Conservation (phyloP, 2,888 invertebrate genomes). For the Euclidia mi region DNA sequence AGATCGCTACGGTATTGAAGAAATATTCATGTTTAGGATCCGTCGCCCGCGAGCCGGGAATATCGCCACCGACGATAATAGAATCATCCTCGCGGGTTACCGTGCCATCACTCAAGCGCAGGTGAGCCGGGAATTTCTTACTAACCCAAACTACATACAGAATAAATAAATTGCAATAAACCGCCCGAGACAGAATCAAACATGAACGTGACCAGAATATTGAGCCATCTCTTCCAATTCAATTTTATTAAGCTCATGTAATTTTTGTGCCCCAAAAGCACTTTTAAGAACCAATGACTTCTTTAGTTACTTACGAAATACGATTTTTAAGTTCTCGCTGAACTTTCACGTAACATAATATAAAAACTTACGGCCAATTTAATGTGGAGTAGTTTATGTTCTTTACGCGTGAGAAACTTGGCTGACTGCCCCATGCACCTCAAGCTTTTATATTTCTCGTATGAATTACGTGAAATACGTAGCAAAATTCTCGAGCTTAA, state of each 20-base stretch:
- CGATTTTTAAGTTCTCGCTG: constrained; percentile 2
- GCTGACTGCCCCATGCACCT: not conserved
- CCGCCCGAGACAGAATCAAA: constrained; percentile 22
- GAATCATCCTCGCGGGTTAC: constrained; percentile 68
- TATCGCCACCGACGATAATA: constrained; percentile 63
- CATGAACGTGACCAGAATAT: constrained; percentile 29
- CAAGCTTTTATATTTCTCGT: not conserved
- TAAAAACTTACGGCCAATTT: not conserved
- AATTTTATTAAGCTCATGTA: not conserved
- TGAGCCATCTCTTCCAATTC: not conserved
- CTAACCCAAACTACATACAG: constrained; percentile 31
- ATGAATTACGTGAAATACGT: constrained; percentile 1
- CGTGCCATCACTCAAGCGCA: constrained; percentile 74
- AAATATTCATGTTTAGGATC: constrained; percentile 56
- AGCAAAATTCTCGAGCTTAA: not conserved
- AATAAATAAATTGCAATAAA: constrained; percentile 43
- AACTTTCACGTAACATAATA: constrained; percentile 12
- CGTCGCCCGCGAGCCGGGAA: constrained; percentile 30
- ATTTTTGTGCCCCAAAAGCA: not conserved
- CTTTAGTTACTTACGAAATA: constrained; percentile 7
- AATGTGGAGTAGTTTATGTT: constrained; percentile 4
- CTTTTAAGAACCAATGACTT: constrained; percentile 11
- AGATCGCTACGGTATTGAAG: constrained; percentile 58
- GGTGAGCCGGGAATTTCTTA: constrained; percentile 54
- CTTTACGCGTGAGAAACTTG: not conserved